Evolutionary conservation across 2,888 invertebrate species (phyloP), one percentile per base, ranked within the genome.

Genomic region (Acrobasis repandana): DNA sequence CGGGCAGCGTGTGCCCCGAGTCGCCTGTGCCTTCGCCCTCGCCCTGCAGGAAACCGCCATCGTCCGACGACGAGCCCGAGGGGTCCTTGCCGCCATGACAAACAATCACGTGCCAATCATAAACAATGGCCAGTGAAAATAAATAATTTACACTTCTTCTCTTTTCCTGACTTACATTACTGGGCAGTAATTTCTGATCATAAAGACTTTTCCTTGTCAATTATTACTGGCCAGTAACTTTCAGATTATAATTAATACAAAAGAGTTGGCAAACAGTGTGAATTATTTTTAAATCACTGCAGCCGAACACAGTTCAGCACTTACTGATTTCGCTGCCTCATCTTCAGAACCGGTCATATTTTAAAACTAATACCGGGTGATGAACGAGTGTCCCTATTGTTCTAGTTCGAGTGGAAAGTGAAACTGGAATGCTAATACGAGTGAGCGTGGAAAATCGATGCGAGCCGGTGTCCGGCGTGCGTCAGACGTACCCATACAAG

Each of bases 1-100:
- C 92, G 85, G 92, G 93, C 86, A 92, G 87, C 81, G 93, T 93
- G 87, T 90, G 88, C 60, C 90, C 92, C 65, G 90, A 74, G 77
- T 88, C 90, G 66, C 76, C 83, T 65, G 80, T 80, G 68, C 72
- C 81, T 69, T 85, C 87, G 69, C 69, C 80, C 72, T 83, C 86
- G 68, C 81, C 83, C 74, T 85, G 83, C 85, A 86, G 88, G 84
- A 92, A 91, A 66, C 92, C 93, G 79, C 92, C 93, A 71, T 92
- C 92, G 83, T 92, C 92, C 78, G 92, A 92, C 76, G 93, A 93
- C 65, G 92, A 92, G 78, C 91, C 91, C 79, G 92, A 93, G 66
- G 86, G 85, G 67, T 92, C 92, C 92, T 92, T 87, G 74, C 80
- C 78, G 78, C 80, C 80, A 83, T 78, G 75, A 73, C 79, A 85